Base-by-base conservation (phyloP, 2,797 vertebrate species). In the Pristis pectinata region DNA sequence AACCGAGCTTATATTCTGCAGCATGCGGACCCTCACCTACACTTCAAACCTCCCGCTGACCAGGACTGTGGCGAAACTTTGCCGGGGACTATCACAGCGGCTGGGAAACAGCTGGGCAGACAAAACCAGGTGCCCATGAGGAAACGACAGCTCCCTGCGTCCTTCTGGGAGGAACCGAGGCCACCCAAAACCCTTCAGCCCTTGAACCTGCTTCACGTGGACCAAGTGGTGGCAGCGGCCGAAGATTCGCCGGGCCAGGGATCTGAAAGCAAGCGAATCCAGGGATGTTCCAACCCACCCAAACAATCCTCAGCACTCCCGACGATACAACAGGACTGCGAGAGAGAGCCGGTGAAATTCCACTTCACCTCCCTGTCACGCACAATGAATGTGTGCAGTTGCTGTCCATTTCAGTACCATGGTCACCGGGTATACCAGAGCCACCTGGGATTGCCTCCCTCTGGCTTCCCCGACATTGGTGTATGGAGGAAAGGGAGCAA, bases 101-200 rank as follows among this genome's bases (percentile, higher is more conserved):
- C 96, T 11, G 95, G 95, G 22, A 94, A 95, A 0, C 97, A 97
- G 85, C 92, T 95, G 0, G 17, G 95, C 94, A 96, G 95, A 93
- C 96, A 97, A 0, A 97, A 97, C 95, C 98, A 99, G 96, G 97
- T 99, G 96, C 99, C 99, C 70, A 99, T 99, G 99, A 98, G 99
- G 96, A 98, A 99, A 95, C 97, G 99, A 93, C 99, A 99, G 95
- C 97, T 99, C 44, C 99, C 99, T 0, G 98, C 99, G 7, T 99
- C 99, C 4, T 99, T 99, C 95, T 99, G 99, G 99, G 98, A 99
- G 96, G 99, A 99, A 96, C 99, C 99, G 0, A 97, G 98, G 95
- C 96, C 98, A 0, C 95, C 97, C 67, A 97, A 97, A 94, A 96
- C 95, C 94, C 95, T 96, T 95, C 95, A 93, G 15, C 95, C 96